These are phyloP conservation scores for Theretra japonica DNA, from an alignment of 2,888 invertebrate genomes.

Conservation along the genomic window DNA sequence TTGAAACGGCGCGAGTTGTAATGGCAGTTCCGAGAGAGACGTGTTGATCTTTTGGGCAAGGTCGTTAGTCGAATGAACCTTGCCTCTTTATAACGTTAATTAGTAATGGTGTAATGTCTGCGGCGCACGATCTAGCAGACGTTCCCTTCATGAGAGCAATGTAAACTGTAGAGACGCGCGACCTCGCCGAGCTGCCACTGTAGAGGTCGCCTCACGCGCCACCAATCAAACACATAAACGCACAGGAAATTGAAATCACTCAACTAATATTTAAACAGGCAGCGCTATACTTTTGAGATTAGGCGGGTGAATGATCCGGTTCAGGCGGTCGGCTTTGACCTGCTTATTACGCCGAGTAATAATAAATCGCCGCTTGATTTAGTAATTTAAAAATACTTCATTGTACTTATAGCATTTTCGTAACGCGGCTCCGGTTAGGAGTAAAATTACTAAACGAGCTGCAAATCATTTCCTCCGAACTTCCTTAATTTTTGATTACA, in stretches of 20 bases:
- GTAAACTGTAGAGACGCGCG: too few relatives aligned
- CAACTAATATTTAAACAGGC: neutral
- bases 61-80: neutral
- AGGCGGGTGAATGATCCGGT: neutral
- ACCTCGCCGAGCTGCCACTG: neutral
- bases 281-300: neutral
- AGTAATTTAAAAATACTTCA: conserved; percentile 5
- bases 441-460: too few relatives aligned
- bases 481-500: too few relatives aligned
- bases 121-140: neutral
- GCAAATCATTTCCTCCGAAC: too few relatives aligned
- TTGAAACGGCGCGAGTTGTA: conserved; percentile 5
- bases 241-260: neutral
- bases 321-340: conserved; percentile 10
- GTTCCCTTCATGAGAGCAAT: too few relatives aligned
- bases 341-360: neutral
- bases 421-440: neutral
- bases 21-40: neutral
- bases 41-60: conserved; percentile 15
- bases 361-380: conserved; percentile 3
- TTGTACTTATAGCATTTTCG: conserved; percentile 8
- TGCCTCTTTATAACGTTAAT: conserved; percentile 7
- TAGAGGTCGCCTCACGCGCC: neutral
- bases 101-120: neutral
- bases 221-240: neutral